Evolutionary conservation across 2,113 vertebrate genomes (phyloP), one percentile per base, ranked within the genome.

Genomic region (Takifugu flavidus): DNA sequence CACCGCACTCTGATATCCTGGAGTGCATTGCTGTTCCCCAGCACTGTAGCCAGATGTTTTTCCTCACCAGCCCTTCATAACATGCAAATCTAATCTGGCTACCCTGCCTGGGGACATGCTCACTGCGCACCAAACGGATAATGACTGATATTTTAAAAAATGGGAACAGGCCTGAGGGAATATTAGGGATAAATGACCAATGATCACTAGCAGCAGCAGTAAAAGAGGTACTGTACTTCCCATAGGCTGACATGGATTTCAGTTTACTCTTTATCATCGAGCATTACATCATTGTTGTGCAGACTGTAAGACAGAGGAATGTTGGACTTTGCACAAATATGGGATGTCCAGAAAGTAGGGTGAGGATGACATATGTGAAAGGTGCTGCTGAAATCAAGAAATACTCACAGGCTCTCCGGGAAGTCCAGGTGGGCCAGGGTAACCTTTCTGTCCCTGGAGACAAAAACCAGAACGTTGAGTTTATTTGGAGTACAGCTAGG

Each of bases 391-490:
- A 61, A 56, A 56, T 13, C 1, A 12, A 49, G 14, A 68, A 12
- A 56, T 69, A 92, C 95, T 94, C 82, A 98, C 97, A 87, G 93
- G 83, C 78, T 98, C 94, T 92, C 96, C 97, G 49, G 96, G 95
- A 70, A 96, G 94, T 82, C 96, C 96, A 34, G 92, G 85, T 11
- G 94, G 93, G 89, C 97, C 97, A 67, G 91, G 94, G 65, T 96
- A 91, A 71, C 97, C 97, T 89, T 92, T 96, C 60, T 92, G 90
- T 62, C 97, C 97, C 97, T 98, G 82, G 62, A 86, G 34, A 59
- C 66, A 80, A 64, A 69, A 11, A 65, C 29, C 13, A 78, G 45
- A 70, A 25, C 63, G 6, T 31, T 29, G 70, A 53, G 53, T 25
- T 59, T 49, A 81, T 31, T 12, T 56, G 2, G 28, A 66, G 55